Evolutionary conservation across 1,140 invertebrate genomes (phyloP), one percentile per base, ranked within the genome.

Genomic region (Pygmarrhopalites habei): DNA sequence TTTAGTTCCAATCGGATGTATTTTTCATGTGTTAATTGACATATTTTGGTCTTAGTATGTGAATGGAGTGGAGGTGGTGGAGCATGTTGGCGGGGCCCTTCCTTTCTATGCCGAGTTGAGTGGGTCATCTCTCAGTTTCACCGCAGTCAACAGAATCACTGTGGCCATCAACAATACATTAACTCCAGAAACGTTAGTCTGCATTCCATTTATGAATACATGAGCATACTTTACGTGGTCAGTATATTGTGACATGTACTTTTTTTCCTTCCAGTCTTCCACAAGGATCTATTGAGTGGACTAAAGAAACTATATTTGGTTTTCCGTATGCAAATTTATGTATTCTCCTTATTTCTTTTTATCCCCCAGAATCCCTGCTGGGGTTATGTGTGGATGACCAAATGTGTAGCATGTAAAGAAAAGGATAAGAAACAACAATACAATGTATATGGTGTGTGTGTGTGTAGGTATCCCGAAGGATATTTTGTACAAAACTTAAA

Each of bases 41-140:
- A 12, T n/a, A n/a, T 57, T 21, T 52, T 28, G 52, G 29, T 49
- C 19, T 25, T 39, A 66, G 92, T 98, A 88, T 84, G 74, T 98
- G 3, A 98, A 98, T 77, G 89, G 89, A 1, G 75, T 85, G 47
- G 72, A 85, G 44, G 82, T 87, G 10, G 83, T 86, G 49, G 85
- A 83, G 51, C 95, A 99, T 72, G 86, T 89, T 73, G 92, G 96
- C 29, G 95, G 95, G 0, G 95, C 98, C 77, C 77, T 99, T 30
- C 95, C 66, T 5, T 68, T 68, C 28, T 21, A 43, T 19, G 62
- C 47, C 2, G 66, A 67, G 21, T 35, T 67, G 4, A 49, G 58
- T 28, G 15, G 44, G 10, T 26, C 47, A 2, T 12, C 55, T 17
- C 28, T 70, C 15, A 35, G 46, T 3, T 60, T 44, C 69, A 67